A percentile compares a stretch with the other conserved stretches of the same genome.
These are phyloP conservation scores for Zeuzera pyrina DNA, from an alignment of 2,888 invertebrate species.

Conservation along the genomic window DNA sequence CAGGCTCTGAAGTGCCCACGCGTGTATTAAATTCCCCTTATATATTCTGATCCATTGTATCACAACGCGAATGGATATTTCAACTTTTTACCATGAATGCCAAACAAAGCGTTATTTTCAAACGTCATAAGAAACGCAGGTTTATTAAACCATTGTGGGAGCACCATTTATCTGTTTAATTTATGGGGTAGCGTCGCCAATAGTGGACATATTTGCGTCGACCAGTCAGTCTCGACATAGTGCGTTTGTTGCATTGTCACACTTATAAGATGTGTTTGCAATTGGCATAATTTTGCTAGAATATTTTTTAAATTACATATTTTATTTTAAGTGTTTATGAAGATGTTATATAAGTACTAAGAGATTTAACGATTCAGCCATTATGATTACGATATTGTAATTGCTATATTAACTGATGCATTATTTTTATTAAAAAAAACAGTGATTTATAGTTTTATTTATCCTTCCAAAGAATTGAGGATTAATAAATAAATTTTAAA, in stretches of 20 bases:
- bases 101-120: constrained; percentile 57
- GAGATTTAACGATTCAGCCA: too few relatives aligned
- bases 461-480: too few relatives aligned
- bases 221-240: constrained; percentile 26
- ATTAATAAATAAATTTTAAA: too few relatives aligned
- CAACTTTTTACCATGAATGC: constrained; percentile 49
- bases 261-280: too few relatives aligned
- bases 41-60: constrained; percentile 48
- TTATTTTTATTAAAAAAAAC: too few relatives aligned
- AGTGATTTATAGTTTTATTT: too few relatives aligned
- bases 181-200: constrained; percentile 63
- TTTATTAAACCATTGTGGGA: constrained; percentile 67
- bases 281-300: too few relatives aligned
- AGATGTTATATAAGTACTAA: too few relatives aligned
- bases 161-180: constrained; percentile 68
- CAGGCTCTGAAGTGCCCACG: constrained; percentile 30
- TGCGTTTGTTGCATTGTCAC: constrained; percentile 27
- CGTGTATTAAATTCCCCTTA: constrained; percentile 47
- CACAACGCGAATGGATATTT: constrained; percentile 44
- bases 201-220: constrained; percentile 54
- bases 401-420: too few relatives aligned
- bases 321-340: too few relatives aligned
- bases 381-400: too few relatives aligned
- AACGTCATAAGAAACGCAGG: constrained; percentile 58
- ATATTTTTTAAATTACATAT: too few relatives aligned